Evolutionary conservation across 2,888 invertebrate genomes (phyloP).

Genomic region (Agrochola lota): DNA sequence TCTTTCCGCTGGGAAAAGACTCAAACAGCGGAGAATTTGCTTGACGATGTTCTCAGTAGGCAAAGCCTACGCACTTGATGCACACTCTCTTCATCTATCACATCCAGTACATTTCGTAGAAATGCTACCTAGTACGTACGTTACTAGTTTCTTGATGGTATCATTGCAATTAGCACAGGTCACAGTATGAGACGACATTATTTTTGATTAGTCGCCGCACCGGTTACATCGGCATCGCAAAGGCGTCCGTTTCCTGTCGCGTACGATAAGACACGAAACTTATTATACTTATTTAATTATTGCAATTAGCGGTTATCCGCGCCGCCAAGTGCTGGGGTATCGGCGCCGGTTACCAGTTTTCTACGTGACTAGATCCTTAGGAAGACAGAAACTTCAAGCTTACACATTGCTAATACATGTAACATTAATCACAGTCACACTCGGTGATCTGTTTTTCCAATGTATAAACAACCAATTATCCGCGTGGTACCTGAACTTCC

Average conservation of each 20-base stretch:
- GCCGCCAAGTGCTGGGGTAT: too few species aligned
- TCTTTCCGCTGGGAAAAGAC: background rate
- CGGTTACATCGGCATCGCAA: constrained; percentile 1
- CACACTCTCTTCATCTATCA: background rate
- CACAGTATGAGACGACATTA: constrained; percentile 5
- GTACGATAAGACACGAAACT: background rate
- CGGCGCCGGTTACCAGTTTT: too few species aligned
- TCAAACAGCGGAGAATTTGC: background rate
- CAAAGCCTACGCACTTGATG: background rate
- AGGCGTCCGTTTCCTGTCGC: background rate
- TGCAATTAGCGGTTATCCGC: too few species aligned
- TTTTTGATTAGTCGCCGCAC: constrained; percentile 2
- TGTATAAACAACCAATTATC: too few species aligned
- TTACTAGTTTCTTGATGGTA: background rate
- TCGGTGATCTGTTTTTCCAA: too few species aligned
- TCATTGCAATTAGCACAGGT: background rate
- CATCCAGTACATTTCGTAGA: background rate
- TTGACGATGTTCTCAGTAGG: background rate
- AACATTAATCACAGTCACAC: too few species aligned
- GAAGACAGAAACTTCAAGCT: too few species aligned
- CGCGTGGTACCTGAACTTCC: too few species aligned
- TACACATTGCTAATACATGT: too few species aligned
- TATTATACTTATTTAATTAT: too few species aligned
- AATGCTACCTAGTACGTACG: background rate
- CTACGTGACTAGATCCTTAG: too few species aligned